Percentiles rank a stretch among this genome's conserved stretches.
phyloP scores from a whole-genome alignment of 2,888 invertebrate genomes.

The Hesperia comma region DNA sequence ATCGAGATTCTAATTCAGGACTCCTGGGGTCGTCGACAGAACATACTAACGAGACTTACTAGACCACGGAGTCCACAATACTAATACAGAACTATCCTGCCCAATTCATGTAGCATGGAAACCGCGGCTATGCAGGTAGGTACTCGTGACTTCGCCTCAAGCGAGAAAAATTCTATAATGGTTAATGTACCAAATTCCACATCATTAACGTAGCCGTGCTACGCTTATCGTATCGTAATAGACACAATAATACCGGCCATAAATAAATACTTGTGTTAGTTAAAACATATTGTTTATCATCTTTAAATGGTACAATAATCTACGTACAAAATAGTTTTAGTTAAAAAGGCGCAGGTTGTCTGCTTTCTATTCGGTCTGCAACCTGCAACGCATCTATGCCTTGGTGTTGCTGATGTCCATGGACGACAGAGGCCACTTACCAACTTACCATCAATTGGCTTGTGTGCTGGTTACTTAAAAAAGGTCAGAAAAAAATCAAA shows the following conservation, averaged over 20 bases:
- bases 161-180: constrained; percentile 81
- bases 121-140: constrained; percentile 46
- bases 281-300: not conserved
- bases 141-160: constrained; percentile 71
- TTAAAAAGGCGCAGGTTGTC: no score
- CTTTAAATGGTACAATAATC: not conserved
- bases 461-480: no score
- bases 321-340: no score
- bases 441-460: no score
- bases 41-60: no score
- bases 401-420: no score
- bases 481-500: no score
- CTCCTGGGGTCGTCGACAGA: no score
- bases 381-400: no score
- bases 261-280: not conserved
- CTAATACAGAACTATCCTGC: not conserved
- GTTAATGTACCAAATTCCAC: constrained; percentile 80
- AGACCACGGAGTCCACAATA: not conserved
- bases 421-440: no score
- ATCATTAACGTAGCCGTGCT: constrained; percentile 68
- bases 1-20: no score
- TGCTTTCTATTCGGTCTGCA: no score
- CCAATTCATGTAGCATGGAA: not conserved
- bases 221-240: constrained; percentile 13
- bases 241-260: constrained; percentile 4